Evolutionary conservation across 2,888 invertebrate species (phyloP).

Genomic region (Ichneumoninae sp.): DNA sequence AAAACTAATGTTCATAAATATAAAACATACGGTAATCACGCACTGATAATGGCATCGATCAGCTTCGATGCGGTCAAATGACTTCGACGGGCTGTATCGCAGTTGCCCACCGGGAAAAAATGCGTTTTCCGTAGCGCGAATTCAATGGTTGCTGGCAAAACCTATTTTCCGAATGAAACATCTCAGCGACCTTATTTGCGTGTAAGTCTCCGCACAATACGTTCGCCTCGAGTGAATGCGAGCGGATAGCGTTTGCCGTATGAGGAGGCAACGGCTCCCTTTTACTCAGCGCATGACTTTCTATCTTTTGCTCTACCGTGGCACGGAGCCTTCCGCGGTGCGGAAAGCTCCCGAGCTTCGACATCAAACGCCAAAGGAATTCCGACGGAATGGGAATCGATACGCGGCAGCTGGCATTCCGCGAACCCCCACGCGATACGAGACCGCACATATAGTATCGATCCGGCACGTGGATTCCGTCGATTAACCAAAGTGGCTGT

Average conservation of each 20-base stretch:
- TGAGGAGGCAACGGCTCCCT: not conserved
- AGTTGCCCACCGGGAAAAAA: no score
- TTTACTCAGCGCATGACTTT: not conserved
- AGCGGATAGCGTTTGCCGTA: not conserved
- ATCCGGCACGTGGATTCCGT: conserved; percentile 41
- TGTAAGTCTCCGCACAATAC: not conserved
- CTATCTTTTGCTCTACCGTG: not conserved
- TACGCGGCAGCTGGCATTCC: conserved; percentile 15
- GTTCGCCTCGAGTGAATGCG: not conserved
- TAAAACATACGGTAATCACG: not conserved
- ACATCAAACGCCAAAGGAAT: conserved; percentile 46
- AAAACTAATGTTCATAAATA: not conserved
- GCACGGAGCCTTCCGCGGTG: not conserved
- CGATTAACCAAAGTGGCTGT: conserved; percentile 53
- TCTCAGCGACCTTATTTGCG: not conserved
- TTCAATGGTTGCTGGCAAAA: not conserved
- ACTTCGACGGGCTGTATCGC: not conserved
- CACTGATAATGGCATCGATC: not conserved
- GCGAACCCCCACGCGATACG: not conserved
- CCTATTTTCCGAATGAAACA: not conserved
- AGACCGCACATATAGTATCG: conserved; percentile 44
- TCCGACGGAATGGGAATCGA: conserved; percentile 16
- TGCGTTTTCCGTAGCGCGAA: not conserved
- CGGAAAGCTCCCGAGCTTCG: not conserved
- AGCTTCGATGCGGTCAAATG: not conserved